Conservation (phyloP, 2,797 vertebrate genomes). For the Clangula hyemalis region DNA sequence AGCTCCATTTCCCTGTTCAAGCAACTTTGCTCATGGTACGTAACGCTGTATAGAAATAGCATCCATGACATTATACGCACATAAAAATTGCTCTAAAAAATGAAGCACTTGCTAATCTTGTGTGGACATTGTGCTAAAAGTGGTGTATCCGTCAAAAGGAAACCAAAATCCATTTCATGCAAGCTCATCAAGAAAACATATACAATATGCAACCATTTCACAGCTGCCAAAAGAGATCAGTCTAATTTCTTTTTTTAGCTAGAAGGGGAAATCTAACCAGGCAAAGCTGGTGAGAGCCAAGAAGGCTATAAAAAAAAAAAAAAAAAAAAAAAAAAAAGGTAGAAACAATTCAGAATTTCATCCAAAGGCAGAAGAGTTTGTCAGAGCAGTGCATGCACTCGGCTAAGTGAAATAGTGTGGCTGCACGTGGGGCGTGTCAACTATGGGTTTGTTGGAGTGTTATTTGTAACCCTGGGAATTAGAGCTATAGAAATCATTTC, state of each 20-base stretch:
- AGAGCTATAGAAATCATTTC: background rate
- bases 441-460: background rate
- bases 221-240: constrained; percentile 65
- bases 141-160: constrained; percentile 32
- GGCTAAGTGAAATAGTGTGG: background rate
- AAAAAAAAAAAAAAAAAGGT: background rate
- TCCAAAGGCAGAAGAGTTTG: background rate
- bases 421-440: accelerated
- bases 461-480: background rate
- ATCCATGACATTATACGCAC: background rate
- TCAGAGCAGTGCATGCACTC: background rate
- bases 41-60: background rate
- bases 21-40: background rate
- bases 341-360: constrained; percentile 3
- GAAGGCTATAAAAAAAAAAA: background rate
- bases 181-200: constrained; percentile 44
- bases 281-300: constrained; percentile 49
- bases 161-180: constrained; percentile 55
- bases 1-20: background rate
- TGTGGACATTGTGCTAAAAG: constrained; percentile 39
- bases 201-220: constrained; percentile 63
- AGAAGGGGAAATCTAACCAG: constrained; percentile 46
- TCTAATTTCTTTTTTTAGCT: constrained; percentile 61
- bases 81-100: background rate
- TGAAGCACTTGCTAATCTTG: constrained; percentile 22